Evolutionary conservation across 1,140 invertebrate genomes (phyloP).

Genomic region (Bombus vancouverensis): DNA sequence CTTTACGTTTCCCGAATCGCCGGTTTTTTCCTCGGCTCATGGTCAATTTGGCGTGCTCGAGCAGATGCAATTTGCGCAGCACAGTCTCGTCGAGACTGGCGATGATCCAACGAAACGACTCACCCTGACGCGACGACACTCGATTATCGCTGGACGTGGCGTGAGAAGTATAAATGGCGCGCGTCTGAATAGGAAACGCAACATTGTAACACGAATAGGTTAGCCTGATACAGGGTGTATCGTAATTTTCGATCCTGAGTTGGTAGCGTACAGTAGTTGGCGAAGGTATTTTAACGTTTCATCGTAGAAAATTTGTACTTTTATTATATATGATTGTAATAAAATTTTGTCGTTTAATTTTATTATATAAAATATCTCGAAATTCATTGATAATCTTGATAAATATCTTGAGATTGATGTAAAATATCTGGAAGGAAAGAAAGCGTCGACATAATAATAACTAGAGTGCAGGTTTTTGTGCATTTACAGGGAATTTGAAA

Average conservation of each 20-base stretch:
- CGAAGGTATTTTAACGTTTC: too few species aligned
- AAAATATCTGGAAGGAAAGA: too few species aligned
- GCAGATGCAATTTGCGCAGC: conserved; percentile 28
- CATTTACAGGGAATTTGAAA: too few species aligned
- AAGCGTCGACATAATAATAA: too few species aligned
- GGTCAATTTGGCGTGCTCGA: conserved; percentile 58
- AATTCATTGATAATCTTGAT: too few species aligned
- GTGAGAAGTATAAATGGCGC: conserved; percentile 11
- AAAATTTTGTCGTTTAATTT: too few species aligned
- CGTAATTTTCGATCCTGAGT: neutral
- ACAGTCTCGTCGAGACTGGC: conserved; percentile 25
- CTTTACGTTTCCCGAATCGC: neutral
- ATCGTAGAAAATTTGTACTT: too few species aligned
- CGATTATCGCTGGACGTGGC: conserved; percentile 47
- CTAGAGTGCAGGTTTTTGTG: too few species aligned
- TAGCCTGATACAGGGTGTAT: too few species aligned
- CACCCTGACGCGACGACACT: conserved; percentile 42
- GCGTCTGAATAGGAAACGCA: neutral
- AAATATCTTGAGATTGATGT: too few species aligned
- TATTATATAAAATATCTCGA: too few species aligned
- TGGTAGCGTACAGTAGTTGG: neutral
- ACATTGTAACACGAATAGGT: neutral
- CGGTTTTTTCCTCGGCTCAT: neutral
- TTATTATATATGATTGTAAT: too few species aligned
- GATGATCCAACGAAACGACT: conserved; percentile 37